A percentile compares a stretch with the other conserved stretches of the same genome.
These are phyloP conservation scores for Globodera rostochiensis DNA, from an alignment of 1,140 invertebrate species.

Conservation along the genomic window DNA sequence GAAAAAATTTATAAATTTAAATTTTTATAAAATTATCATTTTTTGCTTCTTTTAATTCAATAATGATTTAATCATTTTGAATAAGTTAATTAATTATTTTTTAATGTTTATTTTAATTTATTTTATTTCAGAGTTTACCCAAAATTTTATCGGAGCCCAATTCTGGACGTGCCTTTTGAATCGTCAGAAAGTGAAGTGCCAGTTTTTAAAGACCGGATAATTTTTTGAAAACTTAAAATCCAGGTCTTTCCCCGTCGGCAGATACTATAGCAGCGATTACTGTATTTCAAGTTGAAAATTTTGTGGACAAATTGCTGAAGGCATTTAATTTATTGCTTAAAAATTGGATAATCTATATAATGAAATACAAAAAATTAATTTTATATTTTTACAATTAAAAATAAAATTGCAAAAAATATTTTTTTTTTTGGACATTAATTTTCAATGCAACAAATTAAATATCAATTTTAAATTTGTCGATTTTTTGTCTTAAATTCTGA, in stretches of 20 bases:
- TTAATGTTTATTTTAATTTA: neutral
- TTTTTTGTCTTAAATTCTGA: neutral
- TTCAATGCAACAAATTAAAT: no score
- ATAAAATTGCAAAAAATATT: no score
- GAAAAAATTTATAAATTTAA: neutral
- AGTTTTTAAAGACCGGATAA: no score
- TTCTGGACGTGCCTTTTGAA: constrained; percentile 31
- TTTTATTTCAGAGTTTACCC: constrained; percentile 67
- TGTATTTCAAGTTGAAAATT: neutral
- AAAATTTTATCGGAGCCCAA: constrained; percentile 68
- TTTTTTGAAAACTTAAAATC: no score
- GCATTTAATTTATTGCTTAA: constrained; percentile 2
- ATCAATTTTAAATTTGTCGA: no score
- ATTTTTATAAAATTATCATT: neutral
- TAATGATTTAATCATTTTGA: neutral
- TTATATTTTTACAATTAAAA: no score
- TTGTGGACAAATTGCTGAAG: constrained; percentile 19
- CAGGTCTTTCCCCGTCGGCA: no score
- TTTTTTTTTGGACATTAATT: neutral
- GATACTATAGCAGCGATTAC: constrained; percentile 3
- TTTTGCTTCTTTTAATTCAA: no score
- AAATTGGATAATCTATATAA: neutral
- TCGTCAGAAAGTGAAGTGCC: constrained; percentile 23
- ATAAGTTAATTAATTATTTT: neutral
- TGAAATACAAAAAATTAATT: neutral